Conservation (phyloP, 2,113 vertebrate species). For the Chaetodon auriga region DNA sequence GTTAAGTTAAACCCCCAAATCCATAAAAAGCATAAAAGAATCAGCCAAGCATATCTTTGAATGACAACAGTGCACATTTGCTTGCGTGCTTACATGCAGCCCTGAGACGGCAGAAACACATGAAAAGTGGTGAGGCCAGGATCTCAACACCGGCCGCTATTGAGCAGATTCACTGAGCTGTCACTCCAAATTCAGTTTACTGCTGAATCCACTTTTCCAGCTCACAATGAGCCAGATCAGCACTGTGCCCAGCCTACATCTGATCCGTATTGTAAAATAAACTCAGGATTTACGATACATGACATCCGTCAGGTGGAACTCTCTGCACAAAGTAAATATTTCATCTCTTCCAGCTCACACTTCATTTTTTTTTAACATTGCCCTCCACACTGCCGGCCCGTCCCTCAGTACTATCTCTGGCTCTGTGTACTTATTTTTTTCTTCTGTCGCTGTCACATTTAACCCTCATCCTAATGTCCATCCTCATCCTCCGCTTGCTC, state of each 20-base stretch:
- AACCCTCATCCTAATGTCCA: constrained; percentile 19
- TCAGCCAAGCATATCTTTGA: background rate
- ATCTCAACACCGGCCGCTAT: background rate
- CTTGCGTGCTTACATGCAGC: background rate
- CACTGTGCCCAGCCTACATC: too few relatives aligned
- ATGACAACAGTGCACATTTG: background rate
- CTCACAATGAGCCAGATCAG: background rate
- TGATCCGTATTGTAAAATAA: too few relatives aligned
- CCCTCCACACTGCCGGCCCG: background rate
- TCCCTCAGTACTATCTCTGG: background rate
- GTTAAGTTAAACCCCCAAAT: background rate
- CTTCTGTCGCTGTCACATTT: constrained; percentile 7
- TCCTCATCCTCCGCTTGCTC: background rate
- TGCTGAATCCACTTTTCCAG: background rate
- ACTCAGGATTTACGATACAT: too few relatives aligned
- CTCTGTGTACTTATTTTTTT: background rate
- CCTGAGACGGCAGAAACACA: background rate
- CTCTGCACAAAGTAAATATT: too few relatives aligned
- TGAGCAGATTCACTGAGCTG: too few relatives aligned
- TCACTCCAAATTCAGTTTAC: background rate
- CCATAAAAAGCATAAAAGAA: constrained; percentile 4
- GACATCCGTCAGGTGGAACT: too few relatives aligned
- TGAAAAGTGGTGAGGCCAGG: background rate
- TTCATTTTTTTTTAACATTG: background rate
- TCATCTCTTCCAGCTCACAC: background rate